phyloP scores from a whole-genome alignment of 2,888 invertebrate genomes.

The Branchipolynoe longqiensis region DNA sequence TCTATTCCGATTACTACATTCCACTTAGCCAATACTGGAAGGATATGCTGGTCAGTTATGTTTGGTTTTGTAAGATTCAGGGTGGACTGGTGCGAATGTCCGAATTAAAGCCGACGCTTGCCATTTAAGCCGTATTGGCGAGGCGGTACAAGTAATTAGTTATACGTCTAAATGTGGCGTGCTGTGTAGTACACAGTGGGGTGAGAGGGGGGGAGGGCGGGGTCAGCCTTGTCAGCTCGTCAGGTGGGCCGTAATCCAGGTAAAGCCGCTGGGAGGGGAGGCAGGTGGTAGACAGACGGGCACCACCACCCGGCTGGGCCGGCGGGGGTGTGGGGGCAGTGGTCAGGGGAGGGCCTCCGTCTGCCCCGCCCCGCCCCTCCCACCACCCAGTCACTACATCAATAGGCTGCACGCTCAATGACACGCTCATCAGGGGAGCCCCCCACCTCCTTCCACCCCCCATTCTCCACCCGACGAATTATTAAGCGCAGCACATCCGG shows the following conservation, averaged over 20 bases:
- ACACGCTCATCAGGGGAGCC: conserved; percentile 4
- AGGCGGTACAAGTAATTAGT: no score
- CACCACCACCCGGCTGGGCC: conserved; percentile 15
- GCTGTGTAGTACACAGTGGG: conserved; percentile 23
- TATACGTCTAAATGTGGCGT: no score
- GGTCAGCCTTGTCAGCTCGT: neutral
- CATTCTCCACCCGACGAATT: neutral
- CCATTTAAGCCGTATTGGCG: no score
- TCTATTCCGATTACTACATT: no score
- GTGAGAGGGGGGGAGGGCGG: neutral
- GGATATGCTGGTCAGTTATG: no score
- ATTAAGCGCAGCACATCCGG: neutral
- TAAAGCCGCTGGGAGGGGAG: neutral
- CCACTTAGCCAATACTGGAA: no score
- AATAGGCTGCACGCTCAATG: neutral
- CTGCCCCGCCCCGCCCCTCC: neutral
- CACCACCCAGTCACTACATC: neutral
- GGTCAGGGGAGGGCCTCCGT: conserved; percentile 3
- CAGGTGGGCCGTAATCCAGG: conserved; percentile 9
- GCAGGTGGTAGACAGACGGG: conserved; percentile 34
- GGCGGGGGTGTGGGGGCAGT: neutral
- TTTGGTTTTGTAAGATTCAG: no score
- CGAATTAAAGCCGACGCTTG: no score
- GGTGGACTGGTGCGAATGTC: no score
- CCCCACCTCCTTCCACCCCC: neutral